Evolutionary conservation across 2,797 vertebrate genomes (phyloP).

Genomic region (Enteromius viviparus): DNA sequence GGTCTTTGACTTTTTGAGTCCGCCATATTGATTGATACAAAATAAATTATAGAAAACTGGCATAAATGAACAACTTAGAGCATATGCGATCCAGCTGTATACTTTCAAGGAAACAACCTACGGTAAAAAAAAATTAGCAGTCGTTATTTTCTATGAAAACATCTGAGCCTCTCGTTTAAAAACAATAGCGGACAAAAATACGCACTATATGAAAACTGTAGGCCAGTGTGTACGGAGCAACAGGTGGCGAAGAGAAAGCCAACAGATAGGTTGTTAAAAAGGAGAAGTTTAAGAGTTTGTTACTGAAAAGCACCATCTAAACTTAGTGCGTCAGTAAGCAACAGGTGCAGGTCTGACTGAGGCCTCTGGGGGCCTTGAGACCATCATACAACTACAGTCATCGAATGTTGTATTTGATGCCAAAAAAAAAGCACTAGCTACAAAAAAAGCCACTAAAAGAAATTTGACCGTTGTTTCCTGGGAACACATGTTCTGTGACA

Average conservation of each 20-base stretch:
- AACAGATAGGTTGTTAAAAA: constrained; percentile 62
- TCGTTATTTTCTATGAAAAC: constrained; percentile 33
- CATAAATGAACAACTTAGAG: neutral
- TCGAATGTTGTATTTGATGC: constrained; percentile 5
- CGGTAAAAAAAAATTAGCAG: neutral
- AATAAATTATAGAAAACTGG: neutral
- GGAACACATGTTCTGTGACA: neutral
- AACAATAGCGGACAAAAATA: constrained; percentile 13
- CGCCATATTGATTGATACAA: neutral
- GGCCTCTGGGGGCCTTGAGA: constrained; percentile 70
- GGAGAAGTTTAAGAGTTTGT: constrained; percentile 72
- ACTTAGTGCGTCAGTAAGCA: constrained; percentile 69
- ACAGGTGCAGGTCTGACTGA: constrained; percentile 65
- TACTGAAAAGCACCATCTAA: constrained; percentile 75
- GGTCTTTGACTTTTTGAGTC: neutral
- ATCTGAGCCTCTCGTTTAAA: neutral
- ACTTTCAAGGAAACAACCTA: constrained; percentile 26
- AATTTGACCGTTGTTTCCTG: neutral
- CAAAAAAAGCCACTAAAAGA: neutral
- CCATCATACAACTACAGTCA: constrained; percentile 19
- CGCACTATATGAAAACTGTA: constrained; percentile 46
- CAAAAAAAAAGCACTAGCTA: neutral
- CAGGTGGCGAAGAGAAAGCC: constrained; percentile 61
- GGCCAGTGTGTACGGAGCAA: constrained; percentile 58
- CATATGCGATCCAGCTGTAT: neutral